Base-by-base conservation (phyloP, 2,113 vertebrate genomes). In the Menura novaehollandiae region DNA sequence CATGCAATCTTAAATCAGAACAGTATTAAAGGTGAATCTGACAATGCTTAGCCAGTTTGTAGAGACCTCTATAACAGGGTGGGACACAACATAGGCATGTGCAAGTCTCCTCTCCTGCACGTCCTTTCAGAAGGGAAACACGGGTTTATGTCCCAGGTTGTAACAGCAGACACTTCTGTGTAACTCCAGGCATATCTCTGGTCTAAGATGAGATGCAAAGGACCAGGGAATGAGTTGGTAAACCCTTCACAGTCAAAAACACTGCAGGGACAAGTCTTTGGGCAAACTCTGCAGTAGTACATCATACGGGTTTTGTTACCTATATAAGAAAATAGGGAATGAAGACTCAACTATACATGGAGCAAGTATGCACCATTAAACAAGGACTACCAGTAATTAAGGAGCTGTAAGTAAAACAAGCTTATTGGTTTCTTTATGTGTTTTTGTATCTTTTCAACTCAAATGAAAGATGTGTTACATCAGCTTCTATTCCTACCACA, bases 101-200 rank as follows among this genome's bases (percentile, higher is more conserved):
- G 15, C 47, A 74, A 24, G 5, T 66, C 30, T 86, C 67, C 41
- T 35, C 46, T 80, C 33, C 35, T 10, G 21, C 7, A 9, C 6
- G 5, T 24, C 78, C 16, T 24, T 69, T 56, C 27, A 37, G 60
- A 60, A 81, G 23, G 10, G 14, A 58, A 89, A 33, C 9, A n/a
- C 0, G 1, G 7, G 5, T 53, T 1, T 28, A 4, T 13, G 59
- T 53, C 2, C 22, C 27, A 47, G 43, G 18, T 39, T 3, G 2
- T 7, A 24, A 47, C 26, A 53, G 20, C n/a, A 93, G 33, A 30
- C 47, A 51, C 19, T 37, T 67, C 62, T 10, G 2, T 27, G 11
- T 56, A 46, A 72, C 37, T 62, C 22, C 46, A 44, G 22, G 15
- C 7, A 23, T 39, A 52, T 47, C 15, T 55, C 52, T 75, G 58